A percentile compares a stretch with the other conserved stretches of the same genome.
Conservation (phyloP, 2,113 vertebrate genomes). For the Rousettus leschenaultii region DNA sequence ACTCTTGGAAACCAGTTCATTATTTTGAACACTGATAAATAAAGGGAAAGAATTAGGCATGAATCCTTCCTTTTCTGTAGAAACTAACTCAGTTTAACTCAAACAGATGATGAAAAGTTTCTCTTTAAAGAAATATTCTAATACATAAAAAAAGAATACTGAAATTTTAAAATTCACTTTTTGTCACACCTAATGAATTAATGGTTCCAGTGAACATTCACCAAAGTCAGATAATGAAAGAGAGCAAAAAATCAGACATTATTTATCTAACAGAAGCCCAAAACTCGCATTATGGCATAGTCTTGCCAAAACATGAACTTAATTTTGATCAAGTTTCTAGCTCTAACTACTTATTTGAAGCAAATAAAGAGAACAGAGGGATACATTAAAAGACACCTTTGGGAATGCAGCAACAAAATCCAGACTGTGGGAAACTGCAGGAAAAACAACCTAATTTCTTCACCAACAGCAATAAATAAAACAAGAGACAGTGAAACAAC, state of each 20-base stretch:
- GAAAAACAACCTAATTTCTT: not conserved
- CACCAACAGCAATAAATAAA: not conserved
- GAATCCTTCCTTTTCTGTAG: not conserved
- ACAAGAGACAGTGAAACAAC: not conserved
- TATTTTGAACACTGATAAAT: not conserved
- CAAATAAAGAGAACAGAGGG: not conserved
- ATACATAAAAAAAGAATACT: not conserved
- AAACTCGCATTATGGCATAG: not conserved
- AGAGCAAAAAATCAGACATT: not conserved
- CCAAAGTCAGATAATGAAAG: not conserved
- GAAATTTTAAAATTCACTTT: not conserved
- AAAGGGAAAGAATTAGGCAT: not conserved
- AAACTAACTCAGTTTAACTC: not conserved
- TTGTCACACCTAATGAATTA: not conserved
- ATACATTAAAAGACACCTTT: conserved; percentile 8
- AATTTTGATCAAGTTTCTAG: not conserved
- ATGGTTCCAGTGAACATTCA: not conserved
- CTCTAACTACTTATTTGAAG: not conserved
- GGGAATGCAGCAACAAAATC: not conserved
- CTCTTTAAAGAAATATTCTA: not conserved
- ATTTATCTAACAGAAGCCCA: not conserved
- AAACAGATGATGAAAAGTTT: not conserved
- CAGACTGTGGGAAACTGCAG: not conserved
- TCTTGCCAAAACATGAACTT: conserved; percentile 18
- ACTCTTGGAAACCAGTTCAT: not conserved